A percentile compares a stretch with the other conserved stretches of the same genome.
Conservation (phyloP, 37 sponge, comb jelly and placozoan species). For the Tethya wilhelma region DNA sequence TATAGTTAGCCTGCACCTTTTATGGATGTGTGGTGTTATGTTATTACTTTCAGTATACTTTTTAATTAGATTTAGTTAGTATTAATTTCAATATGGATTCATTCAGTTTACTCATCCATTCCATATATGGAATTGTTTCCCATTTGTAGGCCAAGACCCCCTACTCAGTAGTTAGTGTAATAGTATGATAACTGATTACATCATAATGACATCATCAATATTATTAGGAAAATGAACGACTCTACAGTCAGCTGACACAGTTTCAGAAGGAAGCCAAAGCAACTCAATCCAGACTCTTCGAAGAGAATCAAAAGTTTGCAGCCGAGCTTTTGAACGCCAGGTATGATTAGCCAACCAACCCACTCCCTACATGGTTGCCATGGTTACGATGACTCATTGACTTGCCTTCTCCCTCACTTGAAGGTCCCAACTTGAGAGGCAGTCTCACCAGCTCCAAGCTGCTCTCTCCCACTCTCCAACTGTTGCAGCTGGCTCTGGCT, state of each 20-base stretch:
- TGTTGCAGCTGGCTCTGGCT: too few species aligned
- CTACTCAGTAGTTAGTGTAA: too few species aligned
- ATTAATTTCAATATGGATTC: too few species aligned
- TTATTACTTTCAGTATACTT: too few species aligned
- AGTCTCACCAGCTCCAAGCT: not conserved
- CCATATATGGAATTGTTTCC: not conserved
- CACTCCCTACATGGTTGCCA: too few species aligned
- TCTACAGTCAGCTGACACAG: slow-evolving; percentile 46
- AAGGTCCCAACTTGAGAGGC: not conserved
- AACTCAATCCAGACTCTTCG: not conserved
- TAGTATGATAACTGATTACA: not conserved
- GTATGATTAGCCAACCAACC: too few species aligned
- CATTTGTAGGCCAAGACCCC: too few species aligned
- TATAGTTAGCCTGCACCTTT: too few species aligned
- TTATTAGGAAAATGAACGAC: slow-evolving; percentile 74
- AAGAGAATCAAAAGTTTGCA: slow-evolving; percentile 45
- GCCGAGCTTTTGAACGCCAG: slow-evolving; percentile 48
- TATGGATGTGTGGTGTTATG: too few species aligned
- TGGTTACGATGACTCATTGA: too few species aligned
- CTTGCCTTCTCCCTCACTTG: too few species aligned
- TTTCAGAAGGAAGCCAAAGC: slow-evolving; percentile 46
- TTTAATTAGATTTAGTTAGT: too few species aligned
- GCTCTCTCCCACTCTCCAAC: not conserved
- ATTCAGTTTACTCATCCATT: not conserved
- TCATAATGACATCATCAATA: not conserved